These are phyloP conservation scores for Chironex yamaguchii DNA, from an alignment of 30 jellyfish, hydroid and myxozoan species.

Conservation along the genomic window DNA sequence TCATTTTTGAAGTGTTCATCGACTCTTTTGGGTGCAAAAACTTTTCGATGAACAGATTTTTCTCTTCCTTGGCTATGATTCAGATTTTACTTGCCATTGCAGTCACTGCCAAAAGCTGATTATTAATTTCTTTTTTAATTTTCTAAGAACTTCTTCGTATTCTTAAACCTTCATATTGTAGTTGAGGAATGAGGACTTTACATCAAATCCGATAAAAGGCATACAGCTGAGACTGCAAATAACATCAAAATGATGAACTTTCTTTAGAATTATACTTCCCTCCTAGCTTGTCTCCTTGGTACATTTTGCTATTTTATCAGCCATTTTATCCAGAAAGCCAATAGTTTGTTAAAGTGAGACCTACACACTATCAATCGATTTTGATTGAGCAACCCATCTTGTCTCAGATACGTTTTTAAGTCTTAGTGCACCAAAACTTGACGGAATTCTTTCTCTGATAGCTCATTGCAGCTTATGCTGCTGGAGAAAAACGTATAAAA, in stretches of 20 bases:
- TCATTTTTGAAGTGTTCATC: constrained; percentile 32
- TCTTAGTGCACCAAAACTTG: constrained; percentile 12
- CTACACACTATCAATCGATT: too few species aligned
- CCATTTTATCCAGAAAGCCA: too few species aligned
- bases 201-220: constrained; percentile 27
- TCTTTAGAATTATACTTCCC: too few species aligned
- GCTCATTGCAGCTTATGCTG: constrained; percentile 34
- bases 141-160: too few species aligned
- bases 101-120: constrained; percentile 13
- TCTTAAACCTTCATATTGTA: constrained; percentile 41
- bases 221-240: constrained; percentile 19
- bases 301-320: too few species aligned
- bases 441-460: constrained; percentile 14
- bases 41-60: neutral
- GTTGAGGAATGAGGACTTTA: constrained; percentile 28
- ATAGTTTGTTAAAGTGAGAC: too few species aligned
- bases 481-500: constrained; percentile 19
- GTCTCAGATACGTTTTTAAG: constrained; percentile 41
- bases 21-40: neutral
- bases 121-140: constrained; percentile 19
- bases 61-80: constrained; percentile 16
- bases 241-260: constrained; percentile 23
- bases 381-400: too few species aligned
- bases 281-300: too few species aligned
- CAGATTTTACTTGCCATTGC: neutral